Evolutionary conservation across 2,113 vertebrate genomes (phyloP), one percentile per base, ranked within the genome.

Genomic region (Dolichotis patagonum): DNA sequence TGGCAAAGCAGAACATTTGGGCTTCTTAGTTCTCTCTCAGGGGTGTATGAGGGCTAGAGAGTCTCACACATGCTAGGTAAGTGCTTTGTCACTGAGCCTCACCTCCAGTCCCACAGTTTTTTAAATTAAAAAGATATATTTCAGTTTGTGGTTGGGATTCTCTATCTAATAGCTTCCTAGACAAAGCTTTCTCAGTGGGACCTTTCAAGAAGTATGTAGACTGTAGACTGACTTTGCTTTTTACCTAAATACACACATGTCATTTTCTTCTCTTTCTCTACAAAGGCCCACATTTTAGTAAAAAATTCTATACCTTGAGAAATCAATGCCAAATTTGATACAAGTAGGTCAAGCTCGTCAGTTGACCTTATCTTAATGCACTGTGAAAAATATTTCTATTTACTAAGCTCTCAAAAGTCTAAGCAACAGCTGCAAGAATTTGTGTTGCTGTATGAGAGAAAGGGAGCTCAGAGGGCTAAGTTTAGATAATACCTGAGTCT

Each of bases 401-500:
- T 97, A 94, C 96, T 93, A 92, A 97, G 73, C 85, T 92, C 83
- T 89, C 87, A 24, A 62, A 95, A n/a, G 95, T 81, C 82, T 88
- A 96, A 90, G 88, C 73, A 92, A 80, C 95, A 69, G 56, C 96
- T 94, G 77, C 30, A 89, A 93, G 96, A 92, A 95, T 73, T 35
- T 43, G 77, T 94, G 94, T 92, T 97, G 81, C 26, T n/a, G 86
- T 63, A 49, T 91, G 85, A 89, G 91, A 97, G 95, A 73, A 90
- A 86, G 46, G 83, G 82, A 95, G 41, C 96, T 96, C 69, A 81
- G 88, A 91, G 85, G 85, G 96, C 96, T 97, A 97, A 97, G 96
- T 97, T 97, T 97, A 96, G 97, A 73, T 92, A 95, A 94, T 96
- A 97, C 98, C 97, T 95, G 96, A 97, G 92, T 90, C 17, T 43